Base-by-base conservation (phyloP, 2,113 vertebrate genomes). In the Heterotilapia buettikoferi region DNA sequence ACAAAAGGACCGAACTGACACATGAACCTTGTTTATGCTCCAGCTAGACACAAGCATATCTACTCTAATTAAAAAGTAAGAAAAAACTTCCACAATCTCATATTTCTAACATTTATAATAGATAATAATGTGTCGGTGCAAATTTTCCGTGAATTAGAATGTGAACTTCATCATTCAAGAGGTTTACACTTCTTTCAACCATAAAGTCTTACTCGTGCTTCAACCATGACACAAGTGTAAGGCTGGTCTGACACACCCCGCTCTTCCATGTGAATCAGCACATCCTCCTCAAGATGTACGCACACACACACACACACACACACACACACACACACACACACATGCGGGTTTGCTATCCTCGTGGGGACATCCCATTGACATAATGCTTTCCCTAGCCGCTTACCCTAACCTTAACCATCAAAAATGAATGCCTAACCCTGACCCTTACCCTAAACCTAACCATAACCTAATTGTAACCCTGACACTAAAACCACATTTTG, bases 161-260 rank as follows among this genome's bases (percentile, higher is more conserved):
- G 26, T 54, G 29, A 61, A 18, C 56, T 66, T 56, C 2, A 53
- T 78, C 36, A 9, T 71, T 84, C 56, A 59, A 54, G 76, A 90
- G 26, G 57, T 36, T 80, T 76, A 24, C 11, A 19, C 71, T 45
- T 86, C 45, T 59, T 84, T 50, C n/a, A 21, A 54, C 24, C 29
- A 61, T 47, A 47, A 78, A 73, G 19, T 21, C 61, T 90, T 84
- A 86, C 86, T 91, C 56, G 82, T 50, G 71, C 71, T 38, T 90
- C 33, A 86, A 71, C 38, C 63, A 40, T 82, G 18, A 92, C 53
- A 90, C 87, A 81, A 80, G 86, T 50, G 43, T 2, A 56, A 66
- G 90, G 85, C 82, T 53, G 85, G 87, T 59, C 12, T 9, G 90
- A 83, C 93, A 92, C 92, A 73, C 91, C 88, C 86, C 47, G 71